A percentile compares a stretch with the other conserved stretches of the same genome.
Conservation (phyloP, 2,888 invertebrate species). For the Diaprepes abbreviatus region DNA sequence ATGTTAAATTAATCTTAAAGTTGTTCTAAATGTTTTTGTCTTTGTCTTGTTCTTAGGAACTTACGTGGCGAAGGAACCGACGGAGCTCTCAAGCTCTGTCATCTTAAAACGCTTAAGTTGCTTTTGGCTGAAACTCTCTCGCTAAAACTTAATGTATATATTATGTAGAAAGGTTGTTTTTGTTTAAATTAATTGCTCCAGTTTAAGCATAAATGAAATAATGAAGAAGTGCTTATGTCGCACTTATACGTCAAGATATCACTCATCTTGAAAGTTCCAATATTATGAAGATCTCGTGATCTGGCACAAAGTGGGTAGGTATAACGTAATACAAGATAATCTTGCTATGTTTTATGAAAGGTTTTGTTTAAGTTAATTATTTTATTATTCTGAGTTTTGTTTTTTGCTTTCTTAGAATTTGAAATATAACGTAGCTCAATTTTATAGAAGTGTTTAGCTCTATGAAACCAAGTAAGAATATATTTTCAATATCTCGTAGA, state of each 20-base stretch:
- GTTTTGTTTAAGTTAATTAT: too few relatives aligned
- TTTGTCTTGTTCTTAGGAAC: background rate
- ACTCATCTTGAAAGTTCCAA: background rate
- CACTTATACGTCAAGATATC: background rate
- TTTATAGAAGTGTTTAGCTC: too few relatives aligned
- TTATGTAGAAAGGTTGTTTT: conserved; percentile 20
- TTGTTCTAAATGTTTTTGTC: conserved; percentile 14
- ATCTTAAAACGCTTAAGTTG: conserved; percentile 4
- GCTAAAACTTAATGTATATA: conserved; percentile 11
- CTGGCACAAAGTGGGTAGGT: too few relatives aligned
- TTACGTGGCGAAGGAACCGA: conserved; percentile 1
- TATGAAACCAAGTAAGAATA: too few relatives aligned
- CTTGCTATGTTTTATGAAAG: too few relatives aligned
- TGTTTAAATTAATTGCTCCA: conserved; percentile 9
- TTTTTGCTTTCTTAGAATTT: too few relatives aligned
- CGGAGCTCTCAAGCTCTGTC: background rate
- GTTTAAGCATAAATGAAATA: background rate
- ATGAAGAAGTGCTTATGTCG: background rate
- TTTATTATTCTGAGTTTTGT: too few relatives aligned
- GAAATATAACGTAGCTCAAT: too few relatives aligned
- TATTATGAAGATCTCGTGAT: too few relatives aligned
- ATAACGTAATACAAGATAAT: too few relatives aligned
- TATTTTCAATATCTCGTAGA: too few relatives aligned
- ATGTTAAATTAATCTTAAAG: conserved; percentile 9
- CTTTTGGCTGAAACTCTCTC: background rate